Percentiles rank a stretch among this genome's conserved stretches.
Conservation (phyloP, 2,888 invertebrate species). For the Coenonympha glycerion region DNA sequence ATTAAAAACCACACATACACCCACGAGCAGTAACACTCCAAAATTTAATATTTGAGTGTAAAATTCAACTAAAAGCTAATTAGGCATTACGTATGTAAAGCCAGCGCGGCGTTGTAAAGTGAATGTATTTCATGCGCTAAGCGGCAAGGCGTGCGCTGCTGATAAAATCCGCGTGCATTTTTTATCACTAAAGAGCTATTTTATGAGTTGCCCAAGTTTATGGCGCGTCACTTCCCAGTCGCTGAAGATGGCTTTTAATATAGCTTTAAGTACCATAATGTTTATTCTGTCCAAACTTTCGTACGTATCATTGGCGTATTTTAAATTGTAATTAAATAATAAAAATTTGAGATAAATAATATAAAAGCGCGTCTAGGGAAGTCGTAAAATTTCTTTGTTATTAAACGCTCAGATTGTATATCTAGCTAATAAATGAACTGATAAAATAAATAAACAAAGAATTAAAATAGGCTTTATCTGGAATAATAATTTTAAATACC, state of each 20-base stretch:
- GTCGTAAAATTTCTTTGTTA: no score
- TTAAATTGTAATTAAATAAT: no score
- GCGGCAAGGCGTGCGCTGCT: slow-evolving; percentile 1
- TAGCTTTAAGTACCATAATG: no score
- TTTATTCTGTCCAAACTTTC: no score
- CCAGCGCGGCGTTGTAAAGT: slow-evolving; percentile 2
- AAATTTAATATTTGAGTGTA: slow-evolving; percentile 3
- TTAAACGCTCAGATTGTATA: no score
- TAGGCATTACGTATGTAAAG: slow-evolving; percentile 4
- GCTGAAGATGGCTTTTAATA: background rate
- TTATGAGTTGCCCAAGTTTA: background rate
- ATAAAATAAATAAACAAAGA: no score
- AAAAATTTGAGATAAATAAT: no score
- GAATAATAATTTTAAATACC: background rate
- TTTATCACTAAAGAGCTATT: slow-evolving; percentile 3
- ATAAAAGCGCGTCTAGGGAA: no score
- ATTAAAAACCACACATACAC: background rate
- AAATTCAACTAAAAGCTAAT: slow-evolving; percentile 8
- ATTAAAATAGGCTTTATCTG: no score
- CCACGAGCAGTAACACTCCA: background rate
- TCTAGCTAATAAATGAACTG: no score
- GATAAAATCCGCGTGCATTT: background rate
- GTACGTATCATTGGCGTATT: no score
- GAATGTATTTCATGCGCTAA: slow-evolving; percentile 3
- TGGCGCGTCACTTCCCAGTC: background rate